Evolutionary conservation across 1,140 invertebrate species (phyloP), one percentile per base, ranked within the genome.

Genomic region (Bombus confusus): DNA sequence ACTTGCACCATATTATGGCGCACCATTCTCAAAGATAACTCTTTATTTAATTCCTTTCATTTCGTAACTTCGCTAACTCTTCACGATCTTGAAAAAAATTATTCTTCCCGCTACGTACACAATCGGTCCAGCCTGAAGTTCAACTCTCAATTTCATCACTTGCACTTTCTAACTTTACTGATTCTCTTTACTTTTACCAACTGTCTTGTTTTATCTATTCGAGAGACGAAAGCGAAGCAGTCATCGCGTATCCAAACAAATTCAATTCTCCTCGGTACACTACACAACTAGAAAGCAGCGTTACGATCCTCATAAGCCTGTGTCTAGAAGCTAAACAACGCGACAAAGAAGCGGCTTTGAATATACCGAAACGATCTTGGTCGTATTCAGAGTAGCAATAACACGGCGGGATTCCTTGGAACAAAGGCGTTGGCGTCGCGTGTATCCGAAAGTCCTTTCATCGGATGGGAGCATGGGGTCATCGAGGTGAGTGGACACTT

Each of bases 401-500:
- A 62, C 76, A 37, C 39, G 37, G 22, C 43, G 41, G 31, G 43
- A 47, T 76, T 72, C 52, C 76, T 80, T 73, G 43, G 68, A 64
- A 80, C 83, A 72, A 80, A 80, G 76, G 39, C 9, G 8, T 64
- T 18, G 18, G 22, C 1, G 41, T 47, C 25, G 52, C 31, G 39
- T 73, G 59, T 80, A 80, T 72, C 43, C 34, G 31, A 83, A 52
- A 59, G 76, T 62, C 83, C 77, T 79, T 80, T 85, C 77, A 80
- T 62, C 78, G 76, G 76, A 79, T 62, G 57, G 68, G 76, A 47
- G n/a, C 22, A n/a, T 28, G 74, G 25, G 78, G 62, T 85, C 79
- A 81, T 85, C 47, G 71, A 81, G 41, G 79, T 81, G 59, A 81
- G 78, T 68, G 72, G 79, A 85, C 69, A 80, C 81, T 80, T 80